phyloP scores from a whole-genome alignment of 92 coral and sea anemone genomes.

The Parazoanthus atlanticus region DNA sequence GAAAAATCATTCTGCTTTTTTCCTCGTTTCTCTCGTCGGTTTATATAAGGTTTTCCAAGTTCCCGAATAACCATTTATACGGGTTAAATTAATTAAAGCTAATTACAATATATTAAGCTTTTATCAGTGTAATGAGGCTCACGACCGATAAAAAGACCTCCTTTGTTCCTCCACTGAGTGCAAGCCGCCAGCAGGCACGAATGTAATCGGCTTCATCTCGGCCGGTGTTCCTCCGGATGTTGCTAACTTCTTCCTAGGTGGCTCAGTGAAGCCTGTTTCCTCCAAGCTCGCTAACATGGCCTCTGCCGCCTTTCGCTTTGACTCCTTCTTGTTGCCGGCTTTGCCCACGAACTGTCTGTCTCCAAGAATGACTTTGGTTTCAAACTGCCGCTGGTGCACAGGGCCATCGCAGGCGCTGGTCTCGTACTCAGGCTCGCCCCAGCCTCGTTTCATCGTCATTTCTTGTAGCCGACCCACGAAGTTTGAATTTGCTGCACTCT shows the following conservation, averaged over 20 bases:
- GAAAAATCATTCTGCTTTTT: not conserved
- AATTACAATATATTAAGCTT: too few species aligned
- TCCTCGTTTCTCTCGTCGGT: not conserved
- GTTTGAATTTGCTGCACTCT: slow-evolving; percentile 68
- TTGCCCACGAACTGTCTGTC: slow-evolving; percentile 60
- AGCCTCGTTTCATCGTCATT: slow-evolving; percentile 70
- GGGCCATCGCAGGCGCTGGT: slow-evolving; percentile 60
- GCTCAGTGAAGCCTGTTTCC: slow-evolving; percentile 71
- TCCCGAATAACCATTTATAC: not conserved
- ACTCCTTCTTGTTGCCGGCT: slow-evolving; percentile 74
- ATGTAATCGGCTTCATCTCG: slow-evolving; percentile 53
- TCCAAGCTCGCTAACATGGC: slow-evolving; percentile 76
- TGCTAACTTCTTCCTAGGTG: slow-evolving; percentile 64
- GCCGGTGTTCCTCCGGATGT: not conserved
- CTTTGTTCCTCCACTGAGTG: slow-evolving; percentile 12
- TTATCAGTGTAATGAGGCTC: not conserved
- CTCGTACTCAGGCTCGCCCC: slow-evolving; percentile 81
- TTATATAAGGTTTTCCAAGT: not conserved
- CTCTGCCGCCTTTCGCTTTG: slow-evolving; percentile 79
- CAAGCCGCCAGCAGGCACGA: slow-evolving; percentile 69
- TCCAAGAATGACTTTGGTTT: slow-evolving; percentile 73
- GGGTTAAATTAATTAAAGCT: not conserved
- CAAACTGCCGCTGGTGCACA: slow-evolving; percentile 73
- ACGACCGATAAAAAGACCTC: not conserved
- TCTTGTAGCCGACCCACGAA: slow-evolving; percentile 86